Percentiles rank a stretch among this genome's conserved stretches.
Evolutionary conservation across 2,888 invertebrate species (phyloP).

Genomic region (Melitaea athalia): DNA sequence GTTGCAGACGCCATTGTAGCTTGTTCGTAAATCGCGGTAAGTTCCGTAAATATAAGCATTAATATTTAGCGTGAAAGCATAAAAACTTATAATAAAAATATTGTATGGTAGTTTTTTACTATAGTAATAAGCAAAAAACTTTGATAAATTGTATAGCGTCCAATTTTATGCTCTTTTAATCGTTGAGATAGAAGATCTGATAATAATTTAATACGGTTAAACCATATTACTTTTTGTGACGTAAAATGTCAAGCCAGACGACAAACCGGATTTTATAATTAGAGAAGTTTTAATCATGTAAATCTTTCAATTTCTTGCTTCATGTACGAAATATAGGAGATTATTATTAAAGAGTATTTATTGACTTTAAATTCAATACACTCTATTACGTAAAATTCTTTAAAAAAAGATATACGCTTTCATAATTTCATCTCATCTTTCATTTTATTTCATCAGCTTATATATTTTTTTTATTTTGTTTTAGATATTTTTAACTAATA

Average conservation of each 20-base stretch:
- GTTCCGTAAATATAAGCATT: too few relatives aligned
- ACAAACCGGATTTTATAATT: neutral
- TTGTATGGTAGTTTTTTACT: constrained; percentile 3
- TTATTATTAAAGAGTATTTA: neutral
- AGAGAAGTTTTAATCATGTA: constrained; percentile 3
- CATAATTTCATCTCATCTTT: too few relatives aligned
- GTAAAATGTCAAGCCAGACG: neutral
- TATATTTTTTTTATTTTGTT: too few relatives aligned
- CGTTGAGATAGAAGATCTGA: neutral
- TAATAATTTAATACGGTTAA: constrained; percentile 7
- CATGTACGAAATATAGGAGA: neutral
- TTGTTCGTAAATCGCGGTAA: too few relatives aligned
- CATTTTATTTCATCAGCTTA: too few relatives aligned
- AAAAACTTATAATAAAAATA: too few relatives aligned
- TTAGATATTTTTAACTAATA: too few relatives aligned
- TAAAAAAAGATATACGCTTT: too few relatives aligned
- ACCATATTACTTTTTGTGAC: constrained; percentile 1
- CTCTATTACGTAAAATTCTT: neutral
- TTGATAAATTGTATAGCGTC: neutral
- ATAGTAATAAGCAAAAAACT: neutral
- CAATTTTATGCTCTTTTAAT: constrained; percentile 7
- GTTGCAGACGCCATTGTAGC: too few relatives aligned
- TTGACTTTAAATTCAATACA: neutral
- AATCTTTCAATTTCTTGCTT: neutral
- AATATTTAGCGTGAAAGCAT: too few relatives aligned